These are phyloP conservation scores for Theocolax elegans DNA, from an alignment of 1,140 invertebrate genomes.

Conservation along the genomic window DNA sequence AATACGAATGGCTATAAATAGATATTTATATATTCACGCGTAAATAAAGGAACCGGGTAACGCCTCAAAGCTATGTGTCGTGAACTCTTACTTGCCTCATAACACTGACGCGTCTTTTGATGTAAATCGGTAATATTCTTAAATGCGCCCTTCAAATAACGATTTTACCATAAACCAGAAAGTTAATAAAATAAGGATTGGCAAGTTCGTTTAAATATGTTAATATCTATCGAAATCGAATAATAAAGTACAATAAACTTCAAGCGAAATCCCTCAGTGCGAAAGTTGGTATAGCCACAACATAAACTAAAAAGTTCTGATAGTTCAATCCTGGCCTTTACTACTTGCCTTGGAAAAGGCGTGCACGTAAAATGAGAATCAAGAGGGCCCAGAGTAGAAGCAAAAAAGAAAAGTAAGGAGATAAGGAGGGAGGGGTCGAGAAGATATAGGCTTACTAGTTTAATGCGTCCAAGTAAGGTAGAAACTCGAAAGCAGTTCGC, in stretches of 20 bases:
- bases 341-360: not conserved
- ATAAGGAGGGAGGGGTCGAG: not conserved
- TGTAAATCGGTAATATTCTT: too few relatives aligned
- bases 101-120: too few relatives aligned
- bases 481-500: slow-evolving; percentile 57
- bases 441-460: slow-evolving; percentile 9
- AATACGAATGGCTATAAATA: too few relatives aligned
- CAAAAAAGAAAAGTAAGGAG: slow-evolving; percentile 32
- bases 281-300: not conserved
- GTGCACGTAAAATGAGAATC: not conserved
- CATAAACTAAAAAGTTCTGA: slow-evolving; percentile 52
- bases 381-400: too few relatives aligned
- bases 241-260: not conserved
- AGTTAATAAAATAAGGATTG: too few relatives aligned
- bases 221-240: not conserved
- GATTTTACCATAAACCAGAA: too few relatives aligned
- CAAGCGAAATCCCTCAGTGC: not conserved
- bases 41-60: too few relatives aligned
- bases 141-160: too few relatives aligned
- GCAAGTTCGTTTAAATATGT: too few relatives aligned
- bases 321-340: slow-evolving; percentile 61
- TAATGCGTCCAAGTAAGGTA: slow-evolving; percentile 49
- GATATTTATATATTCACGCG: too few relatives aligned
- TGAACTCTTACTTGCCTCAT: too few relatives aligned
- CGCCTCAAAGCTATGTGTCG: too few relatives aligned